Evolutionary conservation across 2,888 invertebrate species (phyloP), one percentile per base, ranked within the genome.

Genomic region (Rhorus exstirpatorius): DNA sequence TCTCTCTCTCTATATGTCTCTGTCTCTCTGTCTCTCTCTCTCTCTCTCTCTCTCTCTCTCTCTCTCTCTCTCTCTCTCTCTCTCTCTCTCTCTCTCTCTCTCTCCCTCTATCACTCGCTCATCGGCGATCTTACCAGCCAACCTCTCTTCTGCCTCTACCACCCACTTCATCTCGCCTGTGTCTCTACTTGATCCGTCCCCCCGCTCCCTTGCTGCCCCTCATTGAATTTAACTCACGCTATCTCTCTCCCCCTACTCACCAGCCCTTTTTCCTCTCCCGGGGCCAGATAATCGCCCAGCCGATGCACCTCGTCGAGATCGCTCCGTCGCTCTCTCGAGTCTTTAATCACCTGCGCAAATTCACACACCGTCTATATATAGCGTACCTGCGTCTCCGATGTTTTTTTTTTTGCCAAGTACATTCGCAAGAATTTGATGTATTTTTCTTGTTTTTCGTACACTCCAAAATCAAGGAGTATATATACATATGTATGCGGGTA

Each of bases 231-330:
- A 38, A 63, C 61, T 63, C 58, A 21, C 35, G 41, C 53, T 60
- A 17, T 12, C 44, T 35, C 35, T 38, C 19, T 12, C 14, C 55
- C 49, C 17, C 31, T 49, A 26, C 21, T 14, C 46, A 24, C 21
- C 60, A 46, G 46, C 26, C 31, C 58, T 41, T 67, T 14, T 61
- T 51, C 41, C 21, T 26, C 58, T 61, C 46, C 12, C 77, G 46
- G 67, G 72, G 74, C 76, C 83, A 79, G 83, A 79, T 84, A 85
- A 85, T 85, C 83, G 77, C 75, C 60, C 68, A 63, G 78, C 55
- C 68, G 78, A 76, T 81, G 70, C 58, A 81, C 76, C 81, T 74
- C 65, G 44, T 51, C 74, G 83, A 53, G 44, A 81, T 81, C 63
- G 44, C 74, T 75, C 55, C 58, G 74, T 77, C 77, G 77, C 83